phyloP scores from a whole-genome alignment of 2,888 invertebrate species.

The Phoronis australis region DNA sequence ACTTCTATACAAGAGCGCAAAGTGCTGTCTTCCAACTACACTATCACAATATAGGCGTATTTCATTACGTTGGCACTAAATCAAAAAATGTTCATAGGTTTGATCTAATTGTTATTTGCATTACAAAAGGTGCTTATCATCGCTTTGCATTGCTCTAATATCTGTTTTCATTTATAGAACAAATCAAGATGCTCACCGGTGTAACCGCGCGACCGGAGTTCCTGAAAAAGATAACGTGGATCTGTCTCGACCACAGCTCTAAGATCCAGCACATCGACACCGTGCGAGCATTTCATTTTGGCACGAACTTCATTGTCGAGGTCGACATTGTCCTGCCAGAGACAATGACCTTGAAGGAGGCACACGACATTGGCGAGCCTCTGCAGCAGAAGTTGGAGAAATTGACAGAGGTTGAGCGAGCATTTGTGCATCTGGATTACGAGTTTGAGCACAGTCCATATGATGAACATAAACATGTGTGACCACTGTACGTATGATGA shows the following conservation, averaged over 20 bases:
- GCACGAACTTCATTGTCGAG: constrained; percentile 54
- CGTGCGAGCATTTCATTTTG: constrained; percentile 56
- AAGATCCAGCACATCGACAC: constrained; percentile 53
- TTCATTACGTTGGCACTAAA: no score
- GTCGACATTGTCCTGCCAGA: constrained; percentile 53
- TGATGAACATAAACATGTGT: constrained; percentile 54
- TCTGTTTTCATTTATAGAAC: constrained; percentile 30
- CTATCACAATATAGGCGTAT: no score
- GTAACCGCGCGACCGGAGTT: constrained; percentile 47
- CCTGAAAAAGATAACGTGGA: constrained; percentile 50
- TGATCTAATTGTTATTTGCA: no score
- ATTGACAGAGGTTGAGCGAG: constrained; percentile 54
- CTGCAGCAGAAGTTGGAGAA: constrained; percentile 55
- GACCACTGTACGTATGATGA: no score
- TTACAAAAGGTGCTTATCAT: no score
- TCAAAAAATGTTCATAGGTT: no score
- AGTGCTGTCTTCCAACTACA: no score
- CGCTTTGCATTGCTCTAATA: no score
- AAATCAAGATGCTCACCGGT: constrained; percentile 47
- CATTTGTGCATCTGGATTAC: constrained; percentile 57
- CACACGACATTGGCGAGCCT: constrained; percentile 56
- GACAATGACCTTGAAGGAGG: constrained; percentile 50
- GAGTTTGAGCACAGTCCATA: constrained; percentile 52
- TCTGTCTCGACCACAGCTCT: constrained; percentile 44
- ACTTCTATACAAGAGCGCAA: no score